Conservation (phyloP, 2,113 vertebrate genomes). For the sheep (Ovis aries) region DNA sequence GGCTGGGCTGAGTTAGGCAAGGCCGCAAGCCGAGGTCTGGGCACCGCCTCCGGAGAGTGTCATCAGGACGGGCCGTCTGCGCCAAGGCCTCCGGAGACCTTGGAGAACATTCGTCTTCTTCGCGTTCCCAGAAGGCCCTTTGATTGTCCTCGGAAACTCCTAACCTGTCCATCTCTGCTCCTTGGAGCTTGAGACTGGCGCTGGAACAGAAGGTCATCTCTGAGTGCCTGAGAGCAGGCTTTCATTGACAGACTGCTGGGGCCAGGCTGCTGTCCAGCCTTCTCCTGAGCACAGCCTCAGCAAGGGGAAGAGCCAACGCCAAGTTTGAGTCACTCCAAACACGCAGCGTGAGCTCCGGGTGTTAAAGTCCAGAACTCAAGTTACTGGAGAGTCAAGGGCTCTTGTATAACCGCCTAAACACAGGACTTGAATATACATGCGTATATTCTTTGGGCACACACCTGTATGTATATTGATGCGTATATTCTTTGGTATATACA, state of each 20-base stretch:
- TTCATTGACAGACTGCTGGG: neutral
- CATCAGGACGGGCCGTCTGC: neutral
- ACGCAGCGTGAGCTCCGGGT: neutral
- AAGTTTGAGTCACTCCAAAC: neutral
- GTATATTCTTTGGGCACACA: neutral
- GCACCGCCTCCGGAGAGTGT: too few species aligned
- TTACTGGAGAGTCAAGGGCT: neutral
- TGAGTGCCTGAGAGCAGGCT: neutral
- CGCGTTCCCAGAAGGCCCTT: neutral
- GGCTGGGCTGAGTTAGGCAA: neutral
- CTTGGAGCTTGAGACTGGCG: neutral
- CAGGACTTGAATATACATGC: neutral
- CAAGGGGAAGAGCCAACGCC: neutral
- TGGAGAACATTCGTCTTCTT: too few species aligned
- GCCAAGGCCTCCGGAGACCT: neutral
- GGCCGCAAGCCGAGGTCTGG: neutral
- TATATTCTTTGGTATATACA: too few species aligned
- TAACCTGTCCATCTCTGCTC: neutral
- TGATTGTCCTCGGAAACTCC: neutral
- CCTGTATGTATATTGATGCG: neutral
- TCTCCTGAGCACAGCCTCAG: neutral
- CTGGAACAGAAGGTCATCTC: neutral
- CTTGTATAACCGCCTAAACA: neutral
- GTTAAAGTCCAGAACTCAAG: neutral
- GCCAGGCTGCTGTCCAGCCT: neutral